Conservation (phyloP, 2,113 vertebrate genomes). For the Blennius ocellaris region DNA sequence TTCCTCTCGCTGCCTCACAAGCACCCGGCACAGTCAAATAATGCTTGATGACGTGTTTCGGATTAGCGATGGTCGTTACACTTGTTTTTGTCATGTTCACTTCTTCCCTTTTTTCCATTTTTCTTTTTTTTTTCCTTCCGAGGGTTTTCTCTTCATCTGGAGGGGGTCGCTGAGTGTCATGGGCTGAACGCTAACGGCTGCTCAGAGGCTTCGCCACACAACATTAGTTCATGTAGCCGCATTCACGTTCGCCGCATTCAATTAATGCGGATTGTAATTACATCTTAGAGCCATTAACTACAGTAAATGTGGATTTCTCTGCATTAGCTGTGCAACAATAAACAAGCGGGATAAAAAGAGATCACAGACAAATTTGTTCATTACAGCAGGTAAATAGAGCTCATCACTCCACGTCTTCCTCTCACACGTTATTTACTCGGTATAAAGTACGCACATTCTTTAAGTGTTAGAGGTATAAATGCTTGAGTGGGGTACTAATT, state of each 20-base stretch:
- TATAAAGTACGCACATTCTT: too few species aligned
- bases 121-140: neutral
- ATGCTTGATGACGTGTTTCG: slow-evolving; percentile 69
- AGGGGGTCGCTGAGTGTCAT: slow-evolving; percentile 62
- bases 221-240: slow-evolving; percentile 67
- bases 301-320: slow-evolving; percentile 48
- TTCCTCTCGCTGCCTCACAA: slow-evolving; percentile 50
- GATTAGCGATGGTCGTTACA: slow-evolving; percentile 62
- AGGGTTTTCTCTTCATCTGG: slow-evolving; percentile 55
- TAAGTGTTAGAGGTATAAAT: too few species aligned
- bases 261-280: slow-evolving; percentile 70
- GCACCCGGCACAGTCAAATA: slow-evolving; percentile 39
- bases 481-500: too few species aligned
- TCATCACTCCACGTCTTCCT: too few species aligned
- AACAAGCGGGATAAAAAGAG: slow-evolving; percentile 7
- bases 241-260: slow-evolving; percentile 60
- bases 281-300: slow-evolving; percentile 59
- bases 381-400: slow-evolving; percentile 12
- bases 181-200: slow-evolving; percentile 65
- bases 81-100: slow-evolving; percentile 60
- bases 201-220: slow-evolving; percentile 61
- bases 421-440: too few species aligned
- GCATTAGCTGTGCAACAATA: slow-evolving; percentile 14
- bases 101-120: slow-evolving; percentile 48
- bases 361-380: slow-evolving; percentile 10